Conservation (phyloP, 2,113 vertebrate species). For the Chloroceryle aenea region DNA sequence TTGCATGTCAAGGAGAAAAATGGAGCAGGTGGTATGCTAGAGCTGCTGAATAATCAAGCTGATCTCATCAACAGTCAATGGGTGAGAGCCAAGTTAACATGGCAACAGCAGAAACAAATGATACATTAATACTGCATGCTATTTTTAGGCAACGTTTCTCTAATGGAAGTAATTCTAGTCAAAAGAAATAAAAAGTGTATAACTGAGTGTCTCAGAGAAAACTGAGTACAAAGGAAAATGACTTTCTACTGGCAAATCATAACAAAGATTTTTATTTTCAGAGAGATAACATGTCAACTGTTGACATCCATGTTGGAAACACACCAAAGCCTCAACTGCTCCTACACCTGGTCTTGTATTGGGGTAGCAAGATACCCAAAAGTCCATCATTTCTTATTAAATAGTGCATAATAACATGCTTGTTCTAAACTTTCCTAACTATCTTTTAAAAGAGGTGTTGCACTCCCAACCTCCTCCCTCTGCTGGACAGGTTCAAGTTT, state of each 20-base stretch:
- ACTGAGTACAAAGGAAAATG: background rate
- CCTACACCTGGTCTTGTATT: background rate
- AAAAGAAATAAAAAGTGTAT: background rate
- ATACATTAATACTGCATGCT: background rate
- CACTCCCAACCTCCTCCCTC: background rate
- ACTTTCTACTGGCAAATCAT: background rate
- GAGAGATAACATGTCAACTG: accelerated
- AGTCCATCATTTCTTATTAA: background rate
- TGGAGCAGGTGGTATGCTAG: slow-evolving; percentile 36
- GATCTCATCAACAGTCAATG: slow-evolving; percentile 13
- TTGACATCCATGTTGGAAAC: background rate
- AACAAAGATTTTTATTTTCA: background rate
- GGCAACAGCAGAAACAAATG: slow-evolving; percentile 52
- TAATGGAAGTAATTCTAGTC: background rate
- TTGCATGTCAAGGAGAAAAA: background rate
- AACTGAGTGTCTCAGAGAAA: background rate
- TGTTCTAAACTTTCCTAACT: background rate
- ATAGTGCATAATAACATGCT: accelerated
- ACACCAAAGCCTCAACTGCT: background rate
- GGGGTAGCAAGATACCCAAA: background rate
- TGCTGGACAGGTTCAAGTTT: background rate
- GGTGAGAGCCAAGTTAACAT: slow-evolving; percentile 18
- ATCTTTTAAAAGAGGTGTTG: background rate
- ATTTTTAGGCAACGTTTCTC: background rate
- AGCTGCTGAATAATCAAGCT: slow-evolving; percentile 57